phyloP scores from a whole-genome alignment of 2,888 invertebrate species.

The Conistra vaccinii region DNA sequence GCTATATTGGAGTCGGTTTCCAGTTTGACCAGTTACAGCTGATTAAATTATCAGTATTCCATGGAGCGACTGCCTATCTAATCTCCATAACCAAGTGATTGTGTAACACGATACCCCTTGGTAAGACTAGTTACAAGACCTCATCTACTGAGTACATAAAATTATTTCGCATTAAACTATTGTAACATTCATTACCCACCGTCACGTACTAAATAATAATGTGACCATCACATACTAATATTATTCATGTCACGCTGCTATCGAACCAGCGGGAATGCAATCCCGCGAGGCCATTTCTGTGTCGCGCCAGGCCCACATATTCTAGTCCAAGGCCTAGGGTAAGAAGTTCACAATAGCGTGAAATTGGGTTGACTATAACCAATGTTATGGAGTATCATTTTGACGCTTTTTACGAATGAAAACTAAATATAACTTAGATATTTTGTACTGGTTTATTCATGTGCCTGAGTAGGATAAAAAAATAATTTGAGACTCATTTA shows the following conservation, averaged over 20 bases:
- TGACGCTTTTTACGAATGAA: no score
- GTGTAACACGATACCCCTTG: not conserved
- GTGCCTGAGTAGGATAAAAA: not conserved
- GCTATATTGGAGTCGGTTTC: no score
- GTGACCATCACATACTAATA: slow-evolving; percentile 1
- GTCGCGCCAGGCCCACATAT: slow-evolving; percentile 28
- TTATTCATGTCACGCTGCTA: slow-evolving; percentile 36
- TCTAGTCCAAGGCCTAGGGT: slow-evolving; percentile 31
- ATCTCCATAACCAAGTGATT: not conserved
- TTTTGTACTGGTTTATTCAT: not conserved
- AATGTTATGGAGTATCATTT: no score
- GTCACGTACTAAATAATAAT: slow-evolving; percentile 7
- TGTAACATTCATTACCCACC: not conserved
- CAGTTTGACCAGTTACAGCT: not conserved
- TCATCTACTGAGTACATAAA: not conserved
- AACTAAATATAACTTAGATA: not conserved
- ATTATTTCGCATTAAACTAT: not conserved
- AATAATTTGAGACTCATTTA: not conserved
- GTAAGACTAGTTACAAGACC: not conserved
- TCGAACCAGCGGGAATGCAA: slow-evolving; percentile 39
- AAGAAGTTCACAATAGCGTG: not conserved
- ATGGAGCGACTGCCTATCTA: not conserved
- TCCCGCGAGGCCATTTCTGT: slow-evolving; percentile 39
- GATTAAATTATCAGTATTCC: not conserved
- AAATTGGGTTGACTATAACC: not conserved